phyloP scores from a whole-genome alignment of 1,140 invertebrate species.

The Psix sp. region DNA sequence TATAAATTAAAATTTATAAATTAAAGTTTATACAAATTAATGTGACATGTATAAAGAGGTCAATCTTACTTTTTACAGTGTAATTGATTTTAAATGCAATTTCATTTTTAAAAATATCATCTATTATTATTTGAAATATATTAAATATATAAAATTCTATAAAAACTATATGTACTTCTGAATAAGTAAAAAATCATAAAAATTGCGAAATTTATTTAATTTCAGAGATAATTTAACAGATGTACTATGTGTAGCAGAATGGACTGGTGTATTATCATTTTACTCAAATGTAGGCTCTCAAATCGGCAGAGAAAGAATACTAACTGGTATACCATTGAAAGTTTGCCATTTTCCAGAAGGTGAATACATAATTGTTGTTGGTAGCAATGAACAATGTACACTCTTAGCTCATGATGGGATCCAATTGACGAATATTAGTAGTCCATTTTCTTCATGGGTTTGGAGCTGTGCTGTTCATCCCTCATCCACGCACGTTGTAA shows the following conservation, averaged over 20 bases:
- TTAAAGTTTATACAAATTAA: too few relatives aligned
- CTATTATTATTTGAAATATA: too few relatives aligned
- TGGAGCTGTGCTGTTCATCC: constrained; percentile 90
- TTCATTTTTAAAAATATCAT: too few relatives aligned
- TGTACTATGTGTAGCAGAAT: constrained; percentile 93
- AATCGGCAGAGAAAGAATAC: constrained; percentile 86
- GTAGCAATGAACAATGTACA: constrained; percentile 86
- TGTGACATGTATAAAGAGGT: too few relatives aligned
- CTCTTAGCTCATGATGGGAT: constrained; percentile 92
- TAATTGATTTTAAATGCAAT: too few relatives aligned
- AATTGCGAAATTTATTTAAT: constrained; percentile 14
- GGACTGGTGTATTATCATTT: constrained; percentile 94
- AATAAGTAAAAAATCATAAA: too few relatives aligned
- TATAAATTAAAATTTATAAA: too few relatives aligned
- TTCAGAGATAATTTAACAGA: constrained; percentile 82
- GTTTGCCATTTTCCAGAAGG: constrained; percentile 87
- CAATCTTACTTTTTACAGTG: too few relatives aligned
- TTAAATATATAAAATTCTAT: too few relatives aligned
- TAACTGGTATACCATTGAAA: constrained; percentile 89
- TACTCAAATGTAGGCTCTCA: constrained; percentile 90
- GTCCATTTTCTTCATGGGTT: constrained; percentile 89
- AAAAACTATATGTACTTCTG: too few relatives aligned
- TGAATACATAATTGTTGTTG: constrained; percentile 90
- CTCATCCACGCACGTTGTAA: constrained; percentile 84
- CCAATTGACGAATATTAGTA: constrained; percentile 84